Evolutionary conservation across 23 tunicate species (phyloP).

Genomic region (Ciona savignyi): DNA sequence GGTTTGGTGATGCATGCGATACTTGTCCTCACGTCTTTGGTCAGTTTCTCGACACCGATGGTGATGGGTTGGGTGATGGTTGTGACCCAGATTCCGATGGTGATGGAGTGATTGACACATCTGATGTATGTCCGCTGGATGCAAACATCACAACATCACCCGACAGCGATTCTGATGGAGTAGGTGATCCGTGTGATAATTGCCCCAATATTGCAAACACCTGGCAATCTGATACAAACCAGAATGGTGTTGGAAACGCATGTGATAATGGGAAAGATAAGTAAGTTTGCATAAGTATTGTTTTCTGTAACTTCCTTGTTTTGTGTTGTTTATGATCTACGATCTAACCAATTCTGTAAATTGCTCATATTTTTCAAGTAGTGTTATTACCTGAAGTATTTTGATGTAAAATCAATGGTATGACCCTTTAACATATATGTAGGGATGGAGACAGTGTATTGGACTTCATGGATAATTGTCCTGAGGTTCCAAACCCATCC

Average conservation of each 20-base stretch:
- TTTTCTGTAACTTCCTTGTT: background rate
- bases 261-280: constrained; percentile 18
- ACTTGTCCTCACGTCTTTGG: constrained; percentile 17
- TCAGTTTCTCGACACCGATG: constrained; percentile 32
- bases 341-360: no score
- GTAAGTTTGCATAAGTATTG: background rate
- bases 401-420: no score
- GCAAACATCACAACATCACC: background rate
- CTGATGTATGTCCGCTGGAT: constrained; percentile 20
- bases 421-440: no score
- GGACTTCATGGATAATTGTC: constrained; percentile 19
- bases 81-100: constrained; percentile 17
- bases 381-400: no score
- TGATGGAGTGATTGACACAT: constrained; percentile 13
- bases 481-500: constrained; percentile 16
- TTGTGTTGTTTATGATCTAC: background rate
- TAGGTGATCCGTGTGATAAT: constrained; percentile 25
- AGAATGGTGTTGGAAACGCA: constrained; percentile 18
- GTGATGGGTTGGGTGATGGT: constrained; percentile 34
- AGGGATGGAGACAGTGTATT: constrained; percentile 26
- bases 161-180: constrained; percentile 15
- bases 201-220: constrained; percentile 2
- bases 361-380: no score
- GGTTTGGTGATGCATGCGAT: constrained; percentile 30
- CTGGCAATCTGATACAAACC: constrained; percentile 17